Evolutionary conservation across 2,113 vertebrate genomes (phyloP), one percentile per base, ranked within the genome.

Genomic region (Odontophorus gujanensis): DNA sequence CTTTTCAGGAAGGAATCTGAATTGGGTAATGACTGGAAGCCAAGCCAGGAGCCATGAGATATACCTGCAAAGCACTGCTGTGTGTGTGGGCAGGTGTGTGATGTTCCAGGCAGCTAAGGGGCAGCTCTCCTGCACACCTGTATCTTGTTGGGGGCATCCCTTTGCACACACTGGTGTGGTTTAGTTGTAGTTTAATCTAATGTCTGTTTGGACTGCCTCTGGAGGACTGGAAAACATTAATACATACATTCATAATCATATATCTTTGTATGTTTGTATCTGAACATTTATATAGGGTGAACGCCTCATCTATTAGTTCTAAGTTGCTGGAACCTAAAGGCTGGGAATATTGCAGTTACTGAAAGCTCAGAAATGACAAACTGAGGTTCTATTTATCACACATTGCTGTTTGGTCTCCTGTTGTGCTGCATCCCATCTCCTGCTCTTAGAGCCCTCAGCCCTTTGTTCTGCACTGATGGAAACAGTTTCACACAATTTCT

Each of bases 1-100:
- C 15, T 61, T 66, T 85, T 89, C 55, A 91, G 84, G 78, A 87
- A 93, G 87, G 87, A 87, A 76, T 92, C 55, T 77, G 88, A 76
- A 16, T 51, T 0, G 11, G 40, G 76, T 71, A 87, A 84, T 36
- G 62, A 43, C 58, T 87, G 65, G 21, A 75, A 81, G 28, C 34
- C 34, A 43, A 82, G 84, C 67, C 91, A 91, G 75, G 82, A 89
- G 59, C 10, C 11, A 34, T 3, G 21, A 12, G 47, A 12, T 67
- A 13, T 85, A 61, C 68, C 71, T 72, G 7, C 2, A 17, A 80
- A 50, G 32, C 6, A 5, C n/a, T 21, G 51, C 34, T 32, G 0
- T 21, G 32, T 0, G 10, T 34, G 30, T 32, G 21, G 36, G 36
- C 77, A n/a, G 1, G 2, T 8, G 2, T 4, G 48, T 7, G 72